These are phyloP conservation scores for Talpa occidentalis DNA, from an alignment of 2,113 vertebrate species.

Conservation along the genomic window DNA sequence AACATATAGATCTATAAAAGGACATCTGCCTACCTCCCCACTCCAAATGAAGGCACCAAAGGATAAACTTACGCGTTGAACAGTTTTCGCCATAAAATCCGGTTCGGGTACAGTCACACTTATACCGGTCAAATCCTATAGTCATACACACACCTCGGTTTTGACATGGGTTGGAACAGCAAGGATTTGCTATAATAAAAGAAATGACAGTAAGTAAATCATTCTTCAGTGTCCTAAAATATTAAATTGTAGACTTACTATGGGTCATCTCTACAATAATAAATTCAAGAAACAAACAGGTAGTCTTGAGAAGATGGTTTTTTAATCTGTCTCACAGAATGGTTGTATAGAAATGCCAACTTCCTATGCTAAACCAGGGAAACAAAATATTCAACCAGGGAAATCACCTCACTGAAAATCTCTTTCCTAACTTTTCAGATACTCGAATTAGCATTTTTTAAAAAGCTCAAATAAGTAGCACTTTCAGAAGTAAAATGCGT, in stretches of 20 bases:
- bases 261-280: not conserved
- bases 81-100: slow-evolving; percentile 95
- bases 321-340: not conserved
- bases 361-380: not conserved
- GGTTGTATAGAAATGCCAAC: not conserved
- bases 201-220: not conserved
- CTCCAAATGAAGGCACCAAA: not conserved
- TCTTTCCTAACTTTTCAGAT: not conserved
- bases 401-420: not conserved
- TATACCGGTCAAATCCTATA: slow-evolving; percentile 87
- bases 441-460: not conserved
- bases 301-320: not conserved
- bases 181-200: slow-evolving; percentile 90
- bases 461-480: not conserved
- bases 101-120: slow-evolving; percentile 96
- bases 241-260: not conserved
- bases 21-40: not conserved
- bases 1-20: not conserved
- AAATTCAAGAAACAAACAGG: slow-evolving; percentile 9
- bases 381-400: not conserved
- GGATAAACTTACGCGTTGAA: slow-evolving; percentile 89
- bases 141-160: slow-evolving; percentile 94
- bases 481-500: not conserved
- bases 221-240: not conserved
- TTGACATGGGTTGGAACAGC: slow-evolving; percentile 96